Base-by-base conservation (phyloP, 92 coral and sea anemone genomes). In the Porites evermanni region DNA sequence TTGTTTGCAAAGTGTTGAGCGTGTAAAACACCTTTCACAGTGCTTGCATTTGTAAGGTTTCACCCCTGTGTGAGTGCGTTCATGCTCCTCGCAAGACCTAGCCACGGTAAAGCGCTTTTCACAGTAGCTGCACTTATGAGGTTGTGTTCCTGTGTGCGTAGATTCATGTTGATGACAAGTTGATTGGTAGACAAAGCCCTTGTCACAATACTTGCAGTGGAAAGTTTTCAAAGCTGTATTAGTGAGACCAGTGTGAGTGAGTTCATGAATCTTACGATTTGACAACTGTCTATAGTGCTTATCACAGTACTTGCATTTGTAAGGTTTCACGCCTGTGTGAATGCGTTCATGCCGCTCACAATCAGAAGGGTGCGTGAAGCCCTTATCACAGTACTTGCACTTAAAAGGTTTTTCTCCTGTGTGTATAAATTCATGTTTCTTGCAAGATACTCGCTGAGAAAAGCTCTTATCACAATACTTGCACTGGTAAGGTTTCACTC, bases 41-140 rank as follows among this genome's bases (percentile, higher is more conserved):
- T 69, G 32, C 16, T 29, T 69, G 38, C 51, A 69, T 11, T 14
- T 12, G 29, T 11, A 69, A 14, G 16, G 73, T 50, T 69, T 69
- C 16, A 23, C 73, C 6, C 73, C 73, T 69, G 73, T 23, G 50
- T 69, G 73, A 24, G 16, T 69, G 24, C 73, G 73, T 69, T 69
- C 73, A 11, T 69, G 73, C 7, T 2, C 17, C 52, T 24, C 2
- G 52, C 73, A 69, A 24, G 4, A 3, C 29, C 18, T 14, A 12
- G 19, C 12, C 38, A 23, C 47, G 14, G 16, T 26, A 21, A 69
- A 69, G 16, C 47, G 17, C 73, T 69, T 69, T 1, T 29, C 9
- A 11, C 73, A 69, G 29, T 29, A 24, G 7, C 29, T 69, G 50
- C 73, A 69, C 38, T 29, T 2, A 14, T 69, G 38, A 4, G 52